Evolutionary conservation across 2,888 invertebrate genomes (phyloP), one percentile per base, ranked within the genome.

Genomic region (Acheta domesticus): DNA sequence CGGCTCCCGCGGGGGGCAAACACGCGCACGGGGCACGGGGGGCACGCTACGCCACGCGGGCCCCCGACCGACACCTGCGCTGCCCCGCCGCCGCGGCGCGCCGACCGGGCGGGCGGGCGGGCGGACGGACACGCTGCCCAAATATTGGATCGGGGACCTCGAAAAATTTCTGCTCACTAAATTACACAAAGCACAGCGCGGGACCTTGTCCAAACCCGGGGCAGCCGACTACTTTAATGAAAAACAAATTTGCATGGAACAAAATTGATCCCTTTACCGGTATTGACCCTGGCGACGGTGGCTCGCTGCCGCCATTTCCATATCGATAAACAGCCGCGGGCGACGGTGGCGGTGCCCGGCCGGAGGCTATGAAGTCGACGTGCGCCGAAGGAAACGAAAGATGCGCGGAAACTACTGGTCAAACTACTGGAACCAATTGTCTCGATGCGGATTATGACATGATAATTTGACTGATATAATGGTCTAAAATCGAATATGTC

Each of bases 101-200:
- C 49, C 76, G 48, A 23, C 75, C 75, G 36, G 20, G 19, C 23
- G 23, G 20, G 14, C 75, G 19, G 21, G 19, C 21, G 76, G 23
- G 5, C 48, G 23, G 48, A 48, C 49, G 48, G n/a, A 49, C 75
- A 36, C 75, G 75, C 75, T 16, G 14, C 20, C 75, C 62, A 62
- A 62, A 62, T 62, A 62, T 62, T 62, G 36, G 21, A 75, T 75
- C 75, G 21, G 75, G 20, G 36, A 21, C 75, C 75, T 75, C 75
- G 62, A 62, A 62, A 62, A 62, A 62, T 62, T 62, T 62, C 62
- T 62, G 62, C 62, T 62, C 62, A 62, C 62, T 62, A 62, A 62
- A 62, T 62, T 62, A 62, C 62, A 62, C 62, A 62, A 62, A 62
- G 62, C 62, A 62, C 62, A 62, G 62, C 62, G 62, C 14, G 62